phyloP scores from a whole-genome alignment of 2,797 vertebrate species.

The Coracias cyanogaster region DNA sequence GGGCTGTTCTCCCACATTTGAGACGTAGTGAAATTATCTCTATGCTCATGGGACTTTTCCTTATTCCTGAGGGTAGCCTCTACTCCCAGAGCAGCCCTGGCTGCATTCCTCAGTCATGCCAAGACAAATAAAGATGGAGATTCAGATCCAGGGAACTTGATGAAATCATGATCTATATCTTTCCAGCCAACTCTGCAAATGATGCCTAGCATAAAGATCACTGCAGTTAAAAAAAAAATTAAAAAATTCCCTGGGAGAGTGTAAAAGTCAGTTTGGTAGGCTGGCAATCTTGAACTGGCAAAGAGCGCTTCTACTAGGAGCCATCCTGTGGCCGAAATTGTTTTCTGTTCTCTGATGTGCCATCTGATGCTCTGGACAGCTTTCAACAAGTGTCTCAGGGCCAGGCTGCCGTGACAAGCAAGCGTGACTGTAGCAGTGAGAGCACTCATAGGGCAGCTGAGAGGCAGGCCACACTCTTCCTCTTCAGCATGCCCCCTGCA shows the following conservation, averaged over 20 bases:
- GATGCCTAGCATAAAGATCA: not conserved
- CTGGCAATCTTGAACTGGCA: not conserved
- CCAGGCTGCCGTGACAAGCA: fast-evolving
- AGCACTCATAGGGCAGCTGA: not conserved
- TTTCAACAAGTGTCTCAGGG: not conserved
- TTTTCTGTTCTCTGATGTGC: conserved; percentile 16
- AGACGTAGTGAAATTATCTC: conserved; percentile 1
- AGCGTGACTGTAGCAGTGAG: fast-evolving
- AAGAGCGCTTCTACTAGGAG: not conserved
- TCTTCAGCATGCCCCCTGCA: fast-evolving
- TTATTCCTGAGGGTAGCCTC: not conserved
- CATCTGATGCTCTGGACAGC: not conserved
- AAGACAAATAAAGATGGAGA: not conserved
- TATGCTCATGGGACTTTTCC: not conserved
- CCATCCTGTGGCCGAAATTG: not conserved
- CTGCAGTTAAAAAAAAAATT: not conserved
- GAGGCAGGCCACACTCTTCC: not conserved
- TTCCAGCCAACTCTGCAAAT: not conserved
- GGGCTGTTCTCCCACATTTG: conserved; percentile 1
- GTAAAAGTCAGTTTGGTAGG: not conserved
- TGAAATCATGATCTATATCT: not conserved
- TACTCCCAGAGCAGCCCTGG: not conserved
- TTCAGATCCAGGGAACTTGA: not conserved
- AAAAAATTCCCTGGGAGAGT: not conserved
- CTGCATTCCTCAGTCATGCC: not conserved